Conservation (phyloP, 2,888 invertebrate species). For the Morpho achilles region DNA sequence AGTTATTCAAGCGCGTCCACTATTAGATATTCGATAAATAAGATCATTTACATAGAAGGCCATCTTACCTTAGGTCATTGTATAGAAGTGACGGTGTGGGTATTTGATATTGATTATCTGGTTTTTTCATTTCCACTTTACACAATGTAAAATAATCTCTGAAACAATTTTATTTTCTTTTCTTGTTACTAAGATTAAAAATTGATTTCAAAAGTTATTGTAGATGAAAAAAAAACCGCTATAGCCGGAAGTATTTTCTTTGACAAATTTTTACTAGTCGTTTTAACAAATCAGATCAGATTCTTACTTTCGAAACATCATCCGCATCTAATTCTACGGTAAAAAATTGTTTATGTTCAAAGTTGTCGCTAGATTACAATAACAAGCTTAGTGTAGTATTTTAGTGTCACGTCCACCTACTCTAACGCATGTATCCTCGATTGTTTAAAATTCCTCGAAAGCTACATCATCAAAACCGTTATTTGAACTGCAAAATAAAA, state of each 20-base stretch:
- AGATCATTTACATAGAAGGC: constrained; percentile 12
- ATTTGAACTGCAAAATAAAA: constrained; percentile 34
- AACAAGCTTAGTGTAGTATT: constrained; percentile 15
- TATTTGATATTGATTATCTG: too few species aligned
- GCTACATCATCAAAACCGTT: constrained; percentile 60
- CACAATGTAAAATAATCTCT: too few species aligned
- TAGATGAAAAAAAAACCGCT: too few species aligned
- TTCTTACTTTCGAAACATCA: constrained; percentile 9
- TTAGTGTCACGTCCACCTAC: constrained; percentile 48
- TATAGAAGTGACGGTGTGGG: neutral
- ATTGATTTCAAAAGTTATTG: too few species aligned
- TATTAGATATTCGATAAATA: constrained; percentile 36
- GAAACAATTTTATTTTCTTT: too few species aligned
- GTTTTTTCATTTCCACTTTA: too few species aligned
- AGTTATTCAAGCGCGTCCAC: constrained; percentile 67
- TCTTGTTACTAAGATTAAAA: too few species aligned
- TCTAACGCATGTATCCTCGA: constrained; percentile 35
- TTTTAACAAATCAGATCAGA: neutral
- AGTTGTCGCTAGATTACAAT: constrained; percentile 8
- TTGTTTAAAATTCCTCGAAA: constrained; percentile 45
- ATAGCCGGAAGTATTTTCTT: too few species aligned
- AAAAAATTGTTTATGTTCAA: constrained; percentile 10
- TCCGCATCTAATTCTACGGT: constrained; percentile 9
- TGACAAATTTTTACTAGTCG: neutral
- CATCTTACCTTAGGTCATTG: constrained; percentile 6